Base-by-base conservation (phyloP, 37 sponge, comb jelly and placozoan species). In the Oscarella lobularis region DNA sequence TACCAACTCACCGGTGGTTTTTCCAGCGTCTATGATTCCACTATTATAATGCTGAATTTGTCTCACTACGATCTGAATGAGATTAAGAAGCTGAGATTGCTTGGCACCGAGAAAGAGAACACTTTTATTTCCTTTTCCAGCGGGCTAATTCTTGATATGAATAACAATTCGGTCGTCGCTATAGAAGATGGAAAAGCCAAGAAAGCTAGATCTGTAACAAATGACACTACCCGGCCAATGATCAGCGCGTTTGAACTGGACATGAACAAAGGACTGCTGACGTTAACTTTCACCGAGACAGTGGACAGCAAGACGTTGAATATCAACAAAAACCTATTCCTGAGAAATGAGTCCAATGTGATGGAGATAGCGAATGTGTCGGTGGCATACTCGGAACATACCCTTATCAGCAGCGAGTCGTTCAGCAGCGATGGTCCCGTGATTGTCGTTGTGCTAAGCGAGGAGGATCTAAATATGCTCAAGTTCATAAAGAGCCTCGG, bases 401-500 rank as follows among this genome's bases (percentile, higher is more conserved):
- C 83, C 1, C 75, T 93, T 6, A 39, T 72, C 4, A 41, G 79
- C 78, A 88, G 94, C 39, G 74, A 40, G 1, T 82, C 82, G 36
- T 38, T 41, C 32, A 81, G 84, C 5, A 27, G 67, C 31, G 90
- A 89, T 76, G 83, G 81, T 72, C 87, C 87, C 27, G 48, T 80
- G 0, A 73, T 93, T 32, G 39, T 78, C 0, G 82, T 93, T 3
- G 72, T 71, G 0, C 38, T 93, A 2, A 81, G 82, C 9, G 66
- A 39, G 35, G 38, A 69, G 9, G 94, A 93, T 41, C 34, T 89
- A 29, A 93, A 93, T 39, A 83, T 77, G 41, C 75, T 93, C 38
- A 93, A 93, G 38, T 93, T 89, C 67, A 74, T 86, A n/a, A 77
- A 83, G 65, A 73, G 74, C 9, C 67, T 93, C 3, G 87, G 82